Percentiles rank a stretch among this genome's conserved stretches.
phyloP scores from a whole-genome alignment of 2,113 vertebrate genomes.

The Oryzias woworae region DNA sequence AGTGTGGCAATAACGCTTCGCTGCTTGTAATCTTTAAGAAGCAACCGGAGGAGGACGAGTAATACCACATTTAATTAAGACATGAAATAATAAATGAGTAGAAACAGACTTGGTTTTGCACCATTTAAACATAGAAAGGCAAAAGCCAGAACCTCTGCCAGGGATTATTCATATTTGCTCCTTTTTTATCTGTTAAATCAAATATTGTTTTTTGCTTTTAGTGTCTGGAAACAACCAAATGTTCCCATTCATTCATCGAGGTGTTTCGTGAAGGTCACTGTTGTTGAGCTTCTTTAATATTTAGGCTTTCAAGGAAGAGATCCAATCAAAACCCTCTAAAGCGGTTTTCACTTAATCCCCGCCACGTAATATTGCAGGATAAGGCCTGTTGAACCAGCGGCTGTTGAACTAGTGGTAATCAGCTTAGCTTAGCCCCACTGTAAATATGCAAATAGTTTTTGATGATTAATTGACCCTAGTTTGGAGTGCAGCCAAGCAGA shows the following conservation, averaged over 20 bases:
- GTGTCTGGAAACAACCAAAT: too few relatives aligned
- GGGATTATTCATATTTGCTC: too few relatives aligned
- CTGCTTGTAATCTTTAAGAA: too few relatives aligned
- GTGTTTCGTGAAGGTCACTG: constrained; percentile 54
- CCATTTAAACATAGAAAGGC: too few relatives aligned
- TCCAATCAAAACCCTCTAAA: constrained; percentile 64
- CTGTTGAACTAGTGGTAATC: constrained; percentile 64
- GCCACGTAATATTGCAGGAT: constrained; percentile 63
- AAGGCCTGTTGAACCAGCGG: constrained; percentile 67
- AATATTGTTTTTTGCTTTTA: too few relatives aligned
- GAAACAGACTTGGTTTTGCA: too few relatives aligned
- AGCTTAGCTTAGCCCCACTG: constrained; percentile 70
- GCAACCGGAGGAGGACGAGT: too few relatives aligned
- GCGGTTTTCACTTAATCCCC: constrained; percentile 61
- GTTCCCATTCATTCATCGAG: constrained; percentile 13
- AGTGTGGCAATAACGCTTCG: too few relatives aligned
- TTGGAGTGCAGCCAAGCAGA: constrained; percentile 52
- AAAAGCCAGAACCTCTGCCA: too few relatives aligned
- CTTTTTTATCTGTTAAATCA: too few relatives aligned
- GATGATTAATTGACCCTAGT: constrained; percentile 77
- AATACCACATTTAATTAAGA: too few relatives aligned
- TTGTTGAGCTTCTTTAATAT: constrained; percentile 37
- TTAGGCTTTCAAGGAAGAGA: constrained; percentile 54
- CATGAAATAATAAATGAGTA: too few relatives aligned
- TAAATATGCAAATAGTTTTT: constrained; percentile 76